Evolutionary conservation across 2,113 vertebrate genomes (phyloP).

Genomic region (Tringa solitaria): DNA sequence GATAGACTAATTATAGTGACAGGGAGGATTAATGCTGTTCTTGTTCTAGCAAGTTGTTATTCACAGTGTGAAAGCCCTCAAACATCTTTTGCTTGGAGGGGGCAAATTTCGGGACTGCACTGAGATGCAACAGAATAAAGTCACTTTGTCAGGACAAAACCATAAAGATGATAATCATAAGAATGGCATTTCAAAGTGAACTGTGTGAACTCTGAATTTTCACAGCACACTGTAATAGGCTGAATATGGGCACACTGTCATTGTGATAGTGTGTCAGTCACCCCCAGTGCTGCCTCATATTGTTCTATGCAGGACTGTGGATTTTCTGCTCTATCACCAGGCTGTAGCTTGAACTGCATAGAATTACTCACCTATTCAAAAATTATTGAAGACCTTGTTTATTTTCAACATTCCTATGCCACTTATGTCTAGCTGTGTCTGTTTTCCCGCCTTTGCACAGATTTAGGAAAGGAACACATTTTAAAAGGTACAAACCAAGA

Average conservation of each 20-base stretch:
- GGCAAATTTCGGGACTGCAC: constrained; percentile 1
- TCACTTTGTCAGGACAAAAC: constrained; percentile 57
- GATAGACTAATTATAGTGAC: constrained; percentile 61
- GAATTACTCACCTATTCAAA: not conserved
- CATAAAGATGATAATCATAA: constrained; percentile 12
- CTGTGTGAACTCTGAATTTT: constrained; percentile 27
- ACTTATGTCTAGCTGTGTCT: not conserved
- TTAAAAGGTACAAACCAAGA: not conserved
- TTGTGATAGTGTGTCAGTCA: not conserved
- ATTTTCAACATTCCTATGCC: not conserved
- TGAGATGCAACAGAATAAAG: constrained; percentile 31
- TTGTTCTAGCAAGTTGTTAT: constrained; percentile 59
- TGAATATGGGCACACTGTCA: not conserved
- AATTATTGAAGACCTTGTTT: not conserved
- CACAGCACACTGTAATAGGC: not conserved
- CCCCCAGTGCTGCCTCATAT: not conserved
- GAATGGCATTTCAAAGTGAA: not conserved
- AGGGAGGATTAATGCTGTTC: constrained; percentile 51
- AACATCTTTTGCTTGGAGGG: constrained; percentile 31
- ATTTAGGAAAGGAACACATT: not conserved
- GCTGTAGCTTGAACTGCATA: not conserved
- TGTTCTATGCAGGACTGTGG: not conserved
- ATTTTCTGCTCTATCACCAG: not conserved
- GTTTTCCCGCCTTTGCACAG: not conserved
- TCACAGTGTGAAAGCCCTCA: constrained; percentile 35